Percentiles rank a stretch among this genome's conserved stretches.
Conservation (phyloP, 2,888 invertebrate genomes). For the Mythimna albipuncta region DNA sequence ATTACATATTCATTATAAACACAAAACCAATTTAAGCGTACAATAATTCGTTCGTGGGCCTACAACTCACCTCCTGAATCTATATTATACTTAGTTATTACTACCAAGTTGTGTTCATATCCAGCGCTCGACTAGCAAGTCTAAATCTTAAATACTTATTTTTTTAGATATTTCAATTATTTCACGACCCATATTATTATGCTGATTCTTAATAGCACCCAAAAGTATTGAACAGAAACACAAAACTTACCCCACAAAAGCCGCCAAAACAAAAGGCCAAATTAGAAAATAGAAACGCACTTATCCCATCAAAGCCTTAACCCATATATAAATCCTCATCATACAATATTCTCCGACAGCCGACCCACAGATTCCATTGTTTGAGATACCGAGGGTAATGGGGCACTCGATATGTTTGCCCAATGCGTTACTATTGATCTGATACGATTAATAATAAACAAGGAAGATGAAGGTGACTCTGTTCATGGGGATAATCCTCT, state of each 20-base stretch:
- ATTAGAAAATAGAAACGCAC: constrained; percentile 26
- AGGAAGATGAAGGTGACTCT: constrained; percentile 26
- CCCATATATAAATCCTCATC: constrained; percentile 41
- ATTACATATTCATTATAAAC: too few species aligned
- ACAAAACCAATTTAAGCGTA: too few species aligned
- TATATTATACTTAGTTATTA: too few species aligned
- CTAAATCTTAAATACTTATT: too few species aligned
- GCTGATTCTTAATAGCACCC: too few species aligned
- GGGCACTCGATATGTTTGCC: constrained; percentile 55
- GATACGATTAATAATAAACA: constrained; percentile 55
- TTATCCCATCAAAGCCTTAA: constrained; percentile 18
- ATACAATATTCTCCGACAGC: constrained; percentile 44
- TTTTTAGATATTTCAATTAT: too few species aligned
- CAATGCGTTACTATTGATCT: constrained; percentile 49
- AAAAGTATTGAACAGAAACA: too few species aligned
- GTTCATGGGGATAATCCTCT: constrained; percentile 18
- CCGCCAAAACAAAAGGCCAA: constrained; percentile 22
- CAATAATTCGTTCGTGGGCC: too few species aligned
- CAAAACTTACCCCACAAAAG: not conserved
- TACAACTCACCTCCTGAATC: too few species aligned
- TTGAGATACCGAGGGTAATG: constrained; percentile 44
- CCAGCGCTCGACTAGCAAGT: too few species aligned
- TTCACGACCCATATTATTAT: too few species aligned
- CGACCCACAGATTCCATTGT: constrained; percentile 46
- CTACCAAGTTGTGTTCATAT: too few species aligned